Evolutionary conservation across 35 echinoderm and acorn worm genomes (phyloP).

Genomic region (Apostichopus californicus): DNA sequence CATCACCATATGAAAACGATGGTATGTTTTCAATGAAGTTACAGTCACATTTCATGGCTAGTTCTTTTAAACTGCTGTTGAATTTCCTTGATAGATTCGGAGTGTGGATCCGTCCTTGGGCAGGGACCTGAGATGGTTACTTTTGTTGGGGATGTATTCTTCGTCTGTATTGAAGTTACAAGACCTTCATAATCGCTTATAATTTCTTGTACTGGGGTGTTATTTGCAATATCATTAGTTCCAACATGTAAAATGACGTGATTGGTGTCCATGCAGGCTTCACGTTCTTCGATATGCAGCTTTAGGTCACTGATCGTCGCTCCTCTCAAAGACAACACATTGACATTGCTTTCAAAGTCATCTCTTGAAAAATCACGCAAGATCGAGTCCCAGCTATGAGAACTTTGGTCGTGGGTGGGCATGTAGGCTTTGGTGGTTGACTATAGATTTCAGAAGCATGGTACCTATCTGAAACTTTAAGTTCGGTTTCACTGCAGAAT

Average conservation of each 20-base stretch:
- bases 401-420: background rate
- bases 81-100: too few species aligned
- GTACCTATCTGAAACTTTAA: background rate
- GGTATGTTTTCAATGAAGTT: too few species aligned
- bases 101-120: too few species aligned
- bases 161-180: too few species aligned
- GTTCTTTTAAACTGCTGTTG: too few species aligned
- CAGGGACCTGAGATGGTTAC: too few species aligned
- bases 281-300: background rate
- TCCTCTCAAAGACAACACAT: slow-evolving; percentile 6
- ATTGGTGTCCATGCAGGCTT: background rate
- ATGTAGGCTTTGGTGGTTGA: background rate
- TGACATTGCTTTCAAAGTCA: slow-evolving; percentile 20
- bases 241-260: background rate
- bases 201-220: background rate
- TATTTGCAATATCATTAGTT: too few species aligned
- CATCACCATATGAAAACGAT: too few species aligned
- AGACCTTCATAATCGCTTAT: background rate
- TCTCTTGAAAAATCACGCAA: slow-evolving; percentile 19
- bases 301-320: background rate
- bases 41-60: too few species aligned
- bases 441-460: background rate
- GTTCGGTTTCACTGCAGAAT: background rate
- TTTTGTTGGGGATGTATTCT: too few species aligned
- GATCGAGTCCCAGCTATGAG: slow-evolving; percentile 20